Conservation (phyloP, 2,797 vertebrate species). For the Cyprinella venusta region DNA sequence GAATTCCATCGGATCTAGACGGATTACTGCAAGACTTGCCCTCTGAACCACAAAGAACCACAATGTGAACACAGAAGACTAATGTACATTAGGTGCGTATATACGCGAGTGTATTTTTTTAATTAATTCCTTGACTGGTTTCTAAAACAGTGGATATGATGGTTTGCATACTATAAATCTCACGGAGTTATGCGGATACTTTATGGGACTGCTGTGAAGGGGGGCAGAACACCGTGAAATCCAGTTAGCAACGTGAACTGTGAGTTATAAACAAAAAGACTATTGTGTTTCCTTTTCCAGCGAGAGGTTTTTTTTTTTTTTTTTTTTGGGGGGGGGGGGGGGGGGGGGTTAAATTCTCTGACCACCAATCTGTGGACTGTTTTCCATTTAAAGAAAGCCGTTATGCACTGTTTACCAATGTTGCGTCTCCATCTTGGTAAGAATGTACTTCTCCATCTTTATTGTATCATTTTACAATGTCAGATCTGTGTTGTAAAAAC, state of each 20-base stretch:
- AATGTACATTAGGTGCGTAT: constrained; percentile 33
- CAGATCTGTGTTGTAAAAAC: constrained; percentile 45
- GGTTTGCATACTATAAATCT: constrained; percentile 32
- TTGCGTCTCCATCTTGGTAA: constrained; percentile 48
- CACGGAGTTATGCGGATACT: background rate
- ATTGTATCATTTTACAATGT: constrained; percentile 51
- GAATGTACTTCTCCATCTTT: constrained; percentile 54
- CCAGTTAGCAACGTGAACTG: constrained; percentile 43
- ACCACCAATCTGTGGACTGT: constrained; percentile 37
- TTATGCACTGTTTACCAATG: constrained; percentile 61
- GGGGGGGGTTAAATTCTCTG: constrained; percentile 44
- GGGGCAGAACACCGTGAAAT: constrained; percentile 38
- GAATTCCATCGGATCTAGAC: constrained; percentile 35
- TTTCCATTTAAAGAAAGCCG: constrained; percentile 52
- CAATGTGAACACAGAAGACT: constrained; percentile 49
- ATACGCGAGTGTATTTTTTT: constrained; percentile 22
- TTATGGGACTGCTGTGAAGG: constrained; percentile 39
- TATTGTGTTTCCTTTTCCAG: constrained; percentile 55
- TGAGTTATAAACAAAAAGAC: constrained; percentile 52
- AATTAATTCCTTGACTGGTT: constrained; percentile 32
- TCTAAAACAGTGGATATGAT: constrained; percentile 28
- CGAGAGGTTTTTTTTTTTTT: background rate
- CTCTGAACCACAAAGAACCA: constrained; percentile 39
- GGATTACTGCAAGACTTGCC: constrained; percentile 35
- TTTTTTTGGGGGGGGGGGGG: no score